Percentiles rank a stretch among this genome's conserved stretches.
phyloP scores from a whole-genome alignment of 2,113 vertebrate genomes.

The Dasyornis broadbenti region DNA sequence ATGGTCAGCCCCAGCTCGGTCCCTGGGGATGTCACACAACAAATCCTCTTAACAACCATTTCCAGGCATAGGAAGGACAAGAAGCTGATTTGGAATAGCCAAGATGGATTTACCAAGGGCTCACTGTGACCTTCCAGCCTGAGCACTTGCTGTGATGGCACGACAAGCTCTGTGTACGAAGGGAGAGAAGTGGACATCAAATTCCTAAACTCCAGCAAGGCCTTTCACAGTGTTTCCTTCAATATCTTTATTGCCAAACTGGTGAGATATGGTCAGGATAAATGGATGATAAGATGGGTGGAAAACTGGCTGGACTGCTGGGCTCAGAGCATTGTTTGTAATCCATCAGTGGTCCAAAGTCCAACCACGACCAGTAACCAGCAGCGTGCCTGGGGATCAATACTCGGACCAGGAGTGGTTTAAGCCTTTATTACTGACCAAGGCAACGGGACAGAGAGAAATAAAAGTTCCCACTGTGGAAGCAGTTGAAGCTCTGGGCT shows the following conservation, averaged over 20 bases:
- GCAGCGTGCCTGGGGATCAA: background rate
- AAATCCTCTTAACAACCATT: background rate
- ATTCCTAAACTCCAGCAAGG: background rate
- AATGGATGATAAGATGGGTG: background rate
- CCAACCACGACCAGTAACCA: background rate
- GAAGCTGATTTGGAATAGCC: background rate
- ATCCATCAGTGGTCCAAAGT: background rate
- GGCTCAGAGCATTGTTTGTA: background rate
- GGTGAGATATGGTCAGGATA: background rate
- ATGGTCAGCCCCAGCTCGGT: background rate
- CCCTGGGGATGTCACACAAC: background rate
- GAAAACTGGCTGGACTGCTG: background rate
- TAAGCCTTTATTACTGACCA: background rate
- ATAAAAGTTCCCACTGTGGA: background rate
- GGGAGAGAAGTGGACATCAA: background rate
- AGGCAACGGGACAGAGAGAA: background rate
- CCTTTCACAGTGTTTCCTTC: background rate
- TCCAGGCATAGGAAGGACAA: background rate
- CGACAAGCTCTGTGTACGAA: rapidly evolving
- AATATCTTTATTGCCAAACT: background rate
- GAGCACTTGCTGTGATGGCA: background rate
- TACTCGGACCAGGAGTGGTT: background rate
- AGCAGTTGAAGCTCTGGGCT: background rate
- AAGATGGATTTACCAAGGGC: background rate
- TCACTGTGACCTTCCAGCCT: background rate